These are phyloP conservation scores for Aleiodes testaceus DNA, from an alignment of 2,888 invertebrate genomes.

Conservation along the genomic window DNA sequence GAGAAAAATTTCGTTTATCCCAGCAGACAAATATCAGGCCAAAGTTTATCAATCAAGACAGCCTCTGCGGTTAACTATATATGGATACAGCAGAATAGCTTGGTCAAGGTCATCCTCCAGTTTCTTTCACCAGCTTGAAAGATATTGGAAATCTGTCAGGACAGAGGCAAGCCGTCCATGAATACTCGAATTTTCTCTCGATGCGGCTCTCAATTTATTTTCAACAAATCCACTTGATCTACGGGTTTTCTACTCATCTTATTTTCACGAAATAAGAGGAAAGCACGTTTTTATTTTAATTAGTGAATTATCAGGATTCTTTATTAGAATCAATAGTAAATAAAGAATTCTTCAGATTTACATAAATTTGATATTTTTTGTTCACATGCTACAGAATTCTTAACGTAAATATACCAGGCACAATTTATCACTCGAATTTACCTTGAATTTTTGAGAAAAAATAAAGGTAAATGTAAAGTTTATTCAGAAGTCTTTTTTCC, in stretches of 20 bases:
- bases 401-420: background rate
- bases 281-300: too few species aligned
- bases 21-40: background rate
- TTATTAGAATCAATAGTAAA: too few species aligned
- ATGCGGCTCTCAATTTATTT: conserved; percentile 11
- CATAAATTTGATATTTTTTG: background rate
- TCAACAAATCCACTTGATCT: background rate
- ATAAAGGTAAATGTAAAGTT: background rate
- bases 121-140: conserved; percentile 10
- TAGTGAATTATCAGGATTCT: too few species aligned
- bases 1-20: background rate
- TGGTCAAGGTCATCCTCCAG: conserved; percentile 20
- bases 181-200: conserved; percentile 20
- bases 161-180: background rate
- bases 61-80: background rate
- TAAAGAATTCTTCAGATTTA: too few species aligned
- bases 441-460: background rate
- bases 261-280: background rate
- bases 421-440: background rate
- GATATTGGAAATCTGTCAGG: conserved; percentile 27
- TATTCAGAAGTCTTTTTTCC: background rate
- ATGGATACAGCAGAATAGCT: background rate
- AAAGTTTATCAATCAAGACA: conserved; percentile 15
- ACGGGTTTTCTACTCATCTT: background rate
- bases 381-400: background rate